Base-by-base conservation (phyloP, 1,140 invertebrate species). In the Drosophila ogumai region DNA sequence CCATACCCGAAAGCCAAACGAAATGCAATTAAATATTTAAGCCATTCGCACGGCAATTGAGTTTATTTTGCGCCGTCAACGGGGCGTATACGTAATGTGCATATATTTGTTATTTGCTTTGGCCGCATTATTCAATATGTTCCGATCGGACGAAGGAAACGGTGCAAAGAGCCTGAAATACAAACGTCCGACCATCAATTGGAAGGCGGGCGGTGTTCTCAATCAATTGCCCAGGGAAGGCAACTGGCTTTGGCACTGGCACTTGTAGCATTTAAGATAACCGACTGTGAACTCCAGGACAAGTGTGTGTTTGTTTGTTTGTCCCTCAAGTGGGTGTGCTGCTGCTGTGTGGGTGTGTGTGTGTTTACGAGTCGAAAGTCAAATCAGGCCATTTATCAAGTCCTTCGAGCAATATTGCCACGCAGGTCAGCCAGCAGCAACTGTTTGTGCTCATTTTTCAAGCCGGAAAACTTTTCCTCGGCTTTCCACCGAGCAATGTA, bases 321-420 rank as follows among this genome's bases (percentile, higher is more conserved):
- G 41, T 38, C 19, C 25, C 28, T 8, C 40, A 31, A 47, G 40
- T 79, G 55, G 69, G 17, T 57, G 22, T 52, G 36, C 41, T 7
- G 28, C 54, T 8, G 40, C 25, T 6, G 49, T 40, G 15, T 61
- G 40, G 47, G 57, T 69, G 25, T 66, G 25, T 66, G 31, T 58
- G 61, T 75, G 36, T 71, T 65, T 64, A 36, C 68, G 68, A 71
- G 76, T 54, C 73, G 60, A 64, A 73, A 76, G 65, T 85, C 58
- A 66, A 85, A 80, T 82, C 77, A 69, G 65, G 54, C 65, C 72
- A 82, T 82, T 82, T 82, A 85, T 88, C 84, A 82, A 79, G 75
- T 55, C 69, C 71, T 36, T 36, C 50, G 13, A 36, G 32, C 68
- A 79, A 87, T 79, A 87, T 75, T 60, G 68, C 79, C 55, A 55